phyloP scores from a whole-genome alignment of 2,797 vertebrate species.

The Propithecus deckenii region DNA sequence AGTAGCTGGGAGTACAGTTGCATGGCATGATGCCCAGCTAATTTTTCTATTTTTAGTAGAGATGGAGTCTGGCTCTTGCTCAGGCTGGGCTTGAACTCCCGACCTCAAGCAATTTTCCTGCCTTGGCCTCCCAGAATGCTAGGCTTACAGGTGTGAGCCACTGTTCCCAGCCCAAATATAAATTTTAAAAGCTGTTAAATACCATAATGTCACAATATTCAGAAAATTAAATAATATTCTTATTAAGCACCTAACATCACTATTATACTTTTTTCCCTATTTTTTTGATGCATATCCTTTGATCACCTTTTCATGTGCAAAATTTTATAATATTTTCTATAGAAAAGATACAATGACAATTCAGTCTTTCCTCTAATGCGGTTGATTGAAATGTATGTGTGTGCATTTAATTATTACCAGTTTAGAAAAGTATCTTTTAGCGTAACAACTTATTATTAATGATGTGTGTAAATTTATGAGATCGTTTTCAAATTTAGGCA shows the following conservation, averaged over 20 bases:
- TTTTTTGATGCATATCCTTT: neutral
- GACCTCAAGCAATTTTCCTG: too few species aligned
- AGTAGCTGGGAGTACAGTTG: too few species aligned
- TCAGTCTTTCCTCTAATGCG: neutral
- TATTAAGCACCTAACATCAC: neutral
- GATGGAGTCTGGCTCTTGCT: too few species aligned
- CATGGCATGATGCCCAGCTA: too few species aligned
- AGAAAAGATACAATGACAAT: neutral
- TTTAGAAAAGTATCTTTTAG: neutral
- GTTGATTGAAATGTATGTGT: neutral
- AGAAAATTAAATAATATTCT: neutral
- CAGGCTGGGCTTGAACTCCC: too few species aligned
- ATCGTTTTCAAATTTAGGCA: constrained; percentile 25
- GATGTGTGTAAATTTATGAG: neutral
- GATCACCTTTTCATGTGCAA: neutral
- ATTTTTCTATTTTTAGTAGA: too few species aligned
- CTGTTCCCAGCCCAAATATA: neutral
- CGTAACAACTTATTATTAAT: neutral
- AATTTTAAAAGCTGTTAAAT: neutral
- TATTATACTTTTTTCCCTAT: neutral
- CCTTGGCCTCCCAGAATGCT: too few species aligned
- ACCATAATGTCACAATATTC: neutral
- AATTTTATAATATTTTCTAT: neutral
- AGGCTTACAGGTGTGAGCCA: too few species aligned
- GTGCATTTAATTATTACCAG: neutral